A percentile compares a stretch with the other conserved stretches of the same genome.
Evolutionary conservation across 2,888 invertebrate species (phyloP).

Genomic region (Mantis religiosa): DNA sequence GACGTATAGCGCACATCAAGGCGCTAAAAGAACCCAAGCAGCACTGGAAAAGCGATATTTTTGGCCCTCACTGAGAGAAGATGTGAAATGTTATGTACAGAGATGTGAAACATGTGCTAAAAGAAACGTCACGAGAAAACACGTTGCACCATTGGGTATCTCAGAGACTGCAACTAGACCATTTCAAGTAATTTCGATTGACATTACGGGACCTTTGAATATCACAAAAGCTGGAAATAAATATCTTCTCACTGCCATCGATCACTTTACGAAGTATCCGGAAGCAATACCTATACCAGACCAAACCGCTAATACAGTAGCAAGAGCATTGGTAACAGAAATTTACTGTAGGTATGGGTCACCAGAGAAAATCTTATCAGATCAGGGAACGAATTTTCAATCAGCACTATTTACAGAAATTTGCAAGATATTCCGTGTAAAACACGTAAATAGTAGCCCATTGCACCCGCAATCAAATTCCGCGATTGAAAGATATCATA

Average conservation of each 20-base stretch:
- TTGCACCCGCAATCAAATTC: too few species aligned
- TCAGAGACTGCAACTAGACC: not conserved
- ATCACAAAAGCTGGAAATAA: too few species aligned
- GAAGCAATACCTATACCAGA: conserved; percentile 32
- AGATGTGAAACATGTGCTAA: not conserved
- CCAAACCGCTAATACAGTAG: conserved; percentile 26
- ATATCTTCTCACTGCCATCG: too few species aligned
- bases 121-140: not conserved
- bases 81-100: not conserved
- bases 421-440: too few species aligned
- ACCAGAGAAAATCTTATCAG: too few species aligned
- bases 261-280: too few species aligned
- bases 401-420: too few species aligned
- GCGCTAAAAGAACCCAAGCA: not conserved
- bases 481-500: not conserved
- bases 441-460: too few species aligned
- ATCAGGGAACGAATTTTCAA: too few species aligned
- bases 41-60: not conserved
- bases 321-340: conserved; percentile 25
- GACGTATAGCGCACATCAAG: not conserved
- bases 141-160: not conserved
- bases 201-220: conserved; percentile 10
- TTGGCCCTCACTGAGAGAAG: too few species aligned
- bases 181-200: conserved; percentile 11
- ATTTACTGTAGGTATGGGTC: not conserved